Evolutionary conservation across 2,797 vertebrate species (phyloP).

Genomic region (Simalia tracyae): DNA sequence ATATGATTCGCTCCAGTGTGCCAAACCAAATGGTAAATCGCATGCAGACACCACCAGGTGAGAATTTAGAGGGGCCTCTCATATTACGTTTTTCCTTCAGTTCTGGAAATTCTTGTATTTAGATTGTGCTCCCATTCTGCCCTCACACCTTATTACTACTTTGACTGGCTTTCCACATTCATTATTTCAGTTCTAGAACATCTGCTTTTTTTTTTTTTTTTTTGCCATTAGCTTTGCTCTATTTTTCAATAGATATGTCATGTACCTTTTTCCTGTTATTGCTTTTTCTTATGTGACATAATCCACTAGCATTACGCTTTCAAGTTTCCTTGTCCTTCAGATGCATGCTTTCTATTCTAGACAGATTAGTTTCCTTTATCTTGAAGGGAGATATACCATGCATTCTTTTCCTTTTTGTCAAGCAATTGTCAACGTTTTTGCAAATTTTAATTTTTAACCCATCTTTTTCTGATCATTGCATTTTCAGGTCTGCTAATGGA

Average conservation of each 20-base stretch:
- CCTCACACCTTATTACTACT: background rate
- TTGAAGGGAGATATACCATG: background rate
- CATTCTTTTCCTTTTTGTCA: background rate
- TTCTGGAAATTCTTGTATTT: background rate
- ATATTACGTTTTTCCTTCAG: background rate
- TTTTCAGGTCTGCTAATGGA: background rate
- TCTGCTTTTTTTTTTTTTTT: background rate
- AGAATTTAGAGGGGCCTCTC: slow-evolving; percentile 10
- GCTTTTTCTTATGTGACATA: background rate
- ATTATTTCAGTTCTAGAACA: background rate
- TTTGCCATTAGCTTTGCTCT: background rate
- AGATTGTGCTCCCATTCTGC: background rate
- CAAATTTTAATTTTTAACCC: background rate
- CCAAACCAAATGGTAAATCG: slow-evolving; percentile 91
- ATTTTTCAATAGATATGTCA: background rate
- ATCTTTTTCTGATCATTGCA: background rate
- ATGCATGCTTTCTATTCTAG: background rate
- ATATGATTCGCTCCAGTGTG: slow-evolving; percentile 85
- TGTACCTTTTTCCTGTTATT: background rate
- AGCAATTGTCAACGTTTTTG: background rate
- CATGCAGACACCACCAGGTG: slow-evolving; percentile 83
- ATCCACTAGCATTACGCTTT: background rate
- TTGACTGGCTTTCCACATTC: background rate
- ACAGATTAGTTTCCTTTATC: background rate
- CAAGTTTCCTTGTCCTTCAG: background rate